Conservation (phyloP, 2,888 invertebrate genomes). For the Pantelozetes paolii region DNA sequence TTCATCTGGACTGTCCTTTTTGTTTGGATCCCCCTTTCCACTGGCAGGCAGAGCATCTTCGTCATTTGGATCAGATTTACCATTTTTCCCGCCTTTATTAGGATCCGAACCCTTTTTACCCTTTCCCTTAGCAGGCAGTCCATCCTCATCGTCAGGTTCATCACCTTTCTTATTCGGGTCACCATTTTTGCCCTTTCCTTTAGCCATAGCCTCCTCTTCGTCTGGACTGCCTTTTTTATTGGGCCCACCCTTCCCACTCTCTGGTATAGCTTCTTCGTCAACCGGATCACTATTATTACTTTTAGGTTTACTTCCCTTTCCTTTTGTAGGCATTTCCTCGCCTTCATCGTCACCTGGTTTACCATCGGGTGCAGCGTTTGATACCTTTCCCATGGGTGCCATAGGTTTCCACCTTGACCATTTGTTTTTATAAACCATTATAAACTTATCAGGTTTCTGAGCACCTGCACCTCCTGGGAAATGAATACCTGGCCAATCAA, state of each 20-base stretch:
- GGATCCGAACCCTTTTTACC: no score
- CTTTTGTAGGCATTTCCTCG: not conserved
- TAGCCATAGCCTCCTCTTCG: not conserved
- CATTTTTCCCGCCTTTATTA: no score
- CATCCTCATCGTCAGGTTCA: no score
- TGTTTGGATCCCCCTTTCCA: not conserved
- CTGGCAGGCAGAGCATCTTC: no score
- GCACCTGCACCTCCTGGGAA: conserved; percentile 10
- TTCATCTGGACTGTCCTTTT: no score
- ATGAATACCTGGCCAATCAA: conserved; percentile 2
- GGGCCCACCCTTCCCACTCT: no score
- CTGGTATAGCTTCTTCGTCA: not conserved
- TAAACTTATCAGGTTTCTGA: not conserved
- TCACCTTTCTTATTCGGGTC: no score
- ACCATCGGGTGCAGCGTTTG: not conserved
- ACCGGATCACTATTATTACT: no score
- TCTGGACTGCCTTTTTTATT: not conserved
- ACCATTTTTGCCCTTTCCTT: not conserved
- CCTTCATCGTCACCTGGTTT: not conserved
- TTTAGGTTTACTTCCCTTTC: not conserved
- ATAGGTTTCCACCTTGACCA: conserved; percentile 5
- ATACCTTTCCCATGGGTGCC: no score
- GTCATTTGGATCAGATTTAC: not conserved
- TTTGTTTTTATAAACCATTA: conserved; percentile 9
- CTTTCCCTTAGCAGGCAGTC: no score